Evolutionary conservation across 1,140 invertebrate species (phyloP).

Genomic region (Ceratoteleas bidentatus): DNA sequence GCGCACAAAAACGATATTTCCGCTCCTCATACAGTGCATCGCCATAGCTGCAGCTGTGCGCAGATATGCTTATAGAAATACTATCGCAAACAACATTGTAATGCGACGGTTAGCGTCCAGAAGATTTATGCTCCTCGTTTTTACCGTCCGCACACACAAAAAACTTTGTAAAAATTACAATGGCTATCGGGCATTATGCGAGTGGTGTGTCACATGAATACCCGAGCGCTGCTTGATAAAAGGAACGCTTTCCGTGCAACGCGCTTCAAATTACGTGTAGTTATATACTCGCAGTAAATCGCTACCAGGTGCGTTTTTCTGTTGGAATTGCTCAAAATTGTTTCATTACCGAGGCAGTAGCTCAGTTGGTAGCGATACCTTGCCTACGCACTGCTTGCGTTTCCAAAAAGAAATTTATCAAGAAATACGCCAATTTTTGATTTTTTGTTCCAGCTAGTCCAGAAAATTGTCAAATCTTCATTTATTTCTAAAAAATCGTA

Average conservation of each 20-base stretch:
- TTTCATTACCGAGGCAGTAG: no score
- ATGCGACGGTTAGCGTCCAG: slow-evolving; percentile 15
- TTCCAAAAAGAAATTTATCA: no score
- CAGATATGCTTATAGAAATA: slow-evolving; percentile 40
- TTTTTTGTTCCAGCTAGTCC: no score
- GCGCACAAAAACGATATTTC: slow-evolving; percentile 59
- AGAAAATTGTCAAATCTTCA: no score
- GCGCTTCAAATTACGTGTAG: slow-evolving; percentile 39
- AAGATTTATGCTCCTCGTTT: slow-evolving; percentile 28
- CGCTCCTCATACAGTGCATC: no score
- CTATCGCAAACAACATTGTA: slow-evolving; percentile 51
- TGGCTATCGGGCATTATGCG: slow-evolving; percentile 30
- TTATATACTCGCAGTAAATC: slow-evolving; percentile 41
- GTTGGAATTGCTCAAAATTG: no score
- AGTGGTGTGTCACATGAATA: slow-evolving; percentile 26
- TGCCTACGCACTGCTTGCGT: no score
- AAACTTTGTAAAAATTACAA: slow-evolving; percentile 48
- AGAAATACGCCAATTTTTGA: no score
- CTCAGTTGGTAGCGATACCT: no score
- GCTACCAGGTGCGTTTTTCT: no score
- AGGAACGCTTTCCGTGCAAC: slow-evolving; percentile 10
- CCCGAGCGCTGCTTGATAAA: slow-evolving; percentile 23
- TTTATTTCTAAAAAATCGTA: no score
- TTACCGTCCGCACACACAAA: slow-evolving; percentile 8
- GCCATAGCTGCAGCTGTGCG: no score